phyloP scores from a whole-genome alignment of 2,888 invertebrate genomes.

The Epinotia bilunana region DNA sequence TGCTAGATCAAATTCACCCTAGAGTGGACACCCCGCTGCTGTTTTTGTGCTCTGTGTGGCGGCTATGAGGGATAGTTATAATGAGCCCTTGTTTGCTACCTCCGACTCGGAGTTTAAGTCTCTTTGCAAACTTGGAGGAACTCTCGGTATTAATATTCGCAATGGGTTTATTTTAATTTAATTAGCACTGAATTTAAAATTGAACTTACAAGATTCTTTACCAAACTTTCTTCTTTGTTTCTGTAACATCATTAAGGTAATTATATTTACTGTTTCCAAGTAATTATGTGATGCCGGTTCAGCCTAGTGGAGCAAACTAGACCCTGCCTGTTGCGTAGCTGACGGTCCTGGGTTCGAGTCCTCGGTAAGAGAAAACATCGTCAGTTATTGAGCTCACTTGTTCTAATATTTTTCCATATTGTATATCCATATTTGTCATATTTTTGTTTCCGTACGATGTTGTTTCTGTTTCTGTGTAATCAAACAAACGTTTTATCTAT shows the following conservation, averaged over 20 bases:
- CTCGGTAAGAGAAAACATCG: too few relatives aligned
- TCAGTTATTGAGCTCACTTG: too few relatives aligned
- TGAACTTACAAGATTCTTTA: neutral
- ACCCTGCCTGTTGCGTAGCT: too few relatives aligned
- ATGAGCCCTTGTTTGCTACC: conserved; percentile 53
- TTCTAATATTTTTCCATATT: too few relatives aligned
- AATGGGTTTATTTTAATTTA: conserved; percentile 38
- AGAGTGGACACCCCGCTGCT: neutral
- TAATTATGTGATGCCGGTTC: too few relatives aligned
- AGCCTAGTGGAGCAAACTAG: too few relatives aligned
- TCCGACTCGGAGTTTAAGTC: conserved; percentile 44
- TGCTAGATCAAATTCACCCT: too few relatives aligned
- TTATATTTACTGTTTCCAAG: neutral
- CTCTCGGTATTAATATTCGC: conserved; percentile 40
- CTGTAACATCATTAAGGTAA: neutral
- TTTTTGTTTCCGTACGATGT: too few relatives aligned
- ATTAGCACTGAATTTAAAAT: conserved; percentile 6
- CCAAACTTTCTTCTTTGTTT: neutral
- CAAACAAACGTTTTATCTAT: too few relatives aligned
- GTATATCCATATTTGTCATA: too few relatives aligned
- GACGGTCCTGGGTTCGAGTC: too few relatives aligned
- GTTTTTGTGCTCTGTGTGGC: conserved; percentile 52
- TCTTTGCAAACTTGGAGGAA: conserved; percentile 43
- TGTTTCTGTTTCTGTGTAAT: too few relatives aligned
- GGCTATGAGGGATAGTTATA: conserved; percentile 61